Base-by-base conservation (phyloP, 2,113 vertebrate genomes). In the Dasypus novemcinctus region DNA sequence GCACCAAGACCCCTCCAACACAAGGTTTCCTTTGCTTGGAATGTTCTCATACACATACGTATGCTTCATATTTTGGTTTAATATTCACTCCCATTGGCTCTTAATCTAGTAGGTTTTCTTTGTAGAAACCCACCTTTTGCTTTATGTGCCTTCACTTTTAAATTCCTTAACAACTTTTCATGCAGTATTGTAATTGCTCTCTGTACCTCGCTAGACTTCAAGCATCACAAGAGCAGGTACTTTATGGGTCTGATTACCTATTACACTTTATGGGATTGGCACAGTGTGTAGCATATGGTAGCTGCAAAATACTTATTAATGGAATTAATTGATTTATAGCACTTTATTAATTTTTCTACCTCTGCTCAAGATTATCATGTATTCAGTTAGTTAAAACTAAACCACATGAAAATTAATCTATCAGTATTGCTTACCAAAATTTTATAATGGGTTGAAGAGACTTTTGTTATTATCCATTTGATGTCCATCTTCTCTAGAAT, bases 321-420 rank as follows among this genome's bases (percentile, higher is more conserved):
- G 79, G 69, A 38, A 86, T 46, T 17, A 91, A 76, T 76, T 76
- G 57, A 61, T 38, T 46, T n/a, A 6, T 59, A 89, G 43, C 54
- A 57, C 54, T 18, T 31, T 29, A 33, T 74, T 83, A 12, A 18
- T 86, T 72, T 90, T 49, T 74, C n/a, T 38, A 14, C 14, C 18
- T 52, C 7, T 78, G 5, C 15, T 87, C 57, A 68, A 86, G 29
- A 78, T 31, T 59, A 14, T 82, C 31, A 57, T 87, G 11, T 38
- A 38, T 41, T 81, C 69, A 76, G 20, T 52, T 94, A 92, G 36
- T 71, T 90, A 92, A 90, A 87, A 90, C 4, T 86, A 7, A 64
- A 33, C 17, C 79, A 46, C 11, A 25, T 79, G 25, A 46, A 81
- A 71, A 43, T 54, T 63, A 68, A 43, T 80, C 33, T 71, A 27